These are phyloP conservation scores for Microchirus variegatus DNA, from an alignment of 2,797 vertebrate genomes.

Conservation along the genomic window DNA sequence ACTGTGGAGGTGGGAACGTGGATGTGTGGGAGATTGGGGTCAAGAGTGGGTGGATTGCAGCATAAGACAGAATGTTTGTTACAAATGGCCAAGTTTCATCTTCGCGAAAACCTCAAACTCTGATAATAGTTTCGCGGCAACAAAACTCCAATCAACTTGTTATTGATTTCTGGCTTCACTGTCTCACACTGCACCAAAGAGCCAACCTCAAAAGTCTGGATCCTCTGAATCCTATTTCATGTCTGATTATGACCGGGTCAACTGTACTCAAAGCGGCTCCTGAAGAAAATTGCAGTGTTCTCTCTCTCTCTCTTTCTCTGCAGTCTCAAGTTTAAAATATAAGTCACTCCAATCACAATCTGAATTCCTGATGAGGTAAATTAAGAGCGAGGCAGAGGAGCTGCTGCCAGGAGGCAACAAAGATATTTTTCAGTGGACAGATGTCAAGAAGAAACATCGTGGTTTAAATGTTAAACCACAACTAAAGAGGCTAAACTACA, in stretches of 20 bases:
- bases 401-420: constrained; percentile 9
- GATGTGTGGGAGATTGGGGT: constrained; percentile 72
- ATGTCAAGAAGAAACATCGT: constrained; percentile 6
- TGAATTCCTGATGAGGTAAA: too few relatives aligned
- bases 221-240: constrained; percentile 45
- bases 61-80: constrained; percentile 34
- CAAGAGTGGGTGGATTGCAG: constrained; percentile 62
- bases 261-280: not conserved
- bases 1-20: constrained; percentile 16
- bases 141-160: constrained; percentile 49
- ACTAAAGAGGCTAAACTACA: too few relatives aligned
- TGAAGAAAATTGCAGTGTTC: constrained; percentile 30
- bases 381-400: constrained; percentile 3
- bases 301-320: not conserved
- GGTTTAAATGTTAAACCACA: constrained; percentile 7
- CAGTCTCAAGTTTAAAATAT: constrained; percentile 4
- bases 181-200: constrained; percentile 20
- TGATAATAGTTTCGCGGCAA: constrained; percentile 54
- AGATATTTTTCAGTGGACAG: not conserved
- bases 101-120: constrained; percentile 41
- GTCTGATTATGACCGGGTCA: constrained; percentile 25
- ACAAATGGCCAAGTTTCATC: constrained; percentile 57
- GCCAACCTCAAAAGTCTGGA: constrained; percentile 31
- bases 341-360: not conserved
- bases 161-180: constrained; percentile 52